Evolutionary conservation across 2,113 vertebrate genomes (phyloP).

Genomic region (Ramphastos sulfuratus): DNA sequence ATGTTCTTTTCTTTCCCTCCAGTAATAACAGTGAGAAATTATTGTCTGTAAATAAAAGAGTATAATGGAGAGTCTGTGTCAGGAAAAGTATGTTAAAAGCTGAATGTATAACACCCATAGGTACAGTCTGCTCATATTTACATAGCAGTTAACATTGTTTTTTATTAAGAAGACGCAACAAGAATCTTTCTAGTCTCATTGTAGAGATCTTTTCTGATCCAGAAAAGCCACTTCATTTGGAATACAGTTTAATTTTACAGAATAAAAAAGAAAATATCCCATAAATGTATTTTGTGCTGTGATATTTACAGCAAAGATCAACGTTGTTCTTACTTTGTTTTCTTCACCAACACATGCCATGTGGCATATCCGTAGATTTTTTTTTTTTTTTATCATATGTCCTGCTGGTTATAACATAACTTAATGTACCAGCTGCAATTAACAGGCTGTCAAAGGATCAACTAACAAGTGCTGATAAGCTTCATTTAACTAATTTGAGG

Average conservation of each 20-base stretch:
- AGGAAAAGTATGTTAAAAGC: constrained; percentile 43
- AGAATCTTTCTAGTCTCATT: background rate
- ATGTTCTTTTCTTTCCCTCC: constrained; percentile 52
- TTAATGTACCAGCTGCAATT: constrained; percentile 87
- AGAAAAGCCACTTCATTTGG: background rate
- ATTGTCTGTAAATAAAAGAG: constrained; percentile 67
- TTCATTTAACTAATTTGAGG: constrained; percentile 86
- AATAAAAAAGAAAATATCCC: constrained; percentile 3
- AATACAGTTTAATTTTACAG: background rate
- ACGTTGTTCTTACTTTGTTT: constrained; percentile 9
- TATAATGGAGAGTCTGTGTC: constrained; percentile 37
- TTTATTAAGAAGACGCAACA: constrained; percentile 5
- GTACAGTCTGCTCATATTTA: background rate
- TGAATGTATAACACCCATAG: background rate
- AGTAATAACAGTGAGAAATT: constrained; percentile 64
- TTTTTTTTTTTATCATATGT: constrained; percentile 62
- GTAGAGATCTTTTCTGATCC: background rate
- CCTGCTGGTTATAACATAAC: constrained; percentile 71
- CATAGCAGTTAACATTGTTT: background rate
- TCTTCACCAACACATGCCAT: background rate
- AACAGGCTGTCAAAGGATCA: constrained; percentile 87
- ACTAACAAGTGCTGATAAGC: constrained; percentile 79
- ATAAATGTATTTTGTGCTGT: background rate
- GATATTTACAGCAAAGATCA: constrained; percentile 26
- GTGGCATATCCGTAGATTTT: background rate